These are phyloP conservation scores for Leptopilina syphax DNA, from an alignment of 2,888 invertebrate species.

Conservation along the genomic window DNA sequence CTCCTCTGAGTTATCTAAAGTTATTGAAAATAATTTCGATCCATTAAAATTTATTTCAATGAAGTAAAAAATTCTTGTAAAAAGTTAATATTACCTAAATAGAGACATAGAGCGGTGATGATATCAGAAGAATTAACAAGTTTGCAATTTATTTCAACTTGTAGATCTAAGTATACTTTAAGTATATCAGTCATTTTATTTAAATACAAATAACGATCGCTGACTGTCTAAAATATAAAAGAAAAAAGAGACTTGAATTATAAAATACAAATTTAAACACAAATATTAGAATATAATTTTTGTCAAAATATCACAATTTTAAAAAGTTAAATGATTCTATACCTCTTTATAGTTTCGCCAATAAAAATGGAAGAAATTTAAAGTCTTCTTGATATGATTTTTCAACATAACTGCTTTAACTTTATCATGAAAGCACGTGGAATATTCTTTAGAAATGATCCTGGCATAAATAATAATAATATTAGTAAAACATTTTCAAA, in stretches of 20 bases:
- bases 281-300: too few relatives aligned
- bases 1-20: slow-evolving; percentile 69
- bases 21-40: slow-evolving; percentile 30
- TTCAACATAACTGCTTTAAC: slow-evolving; percentile 68
- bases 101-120: slow-evolving; percentile 67
- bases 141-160: slow-evolving; percentile 67
- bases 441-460: slow-evolving; percentile 67
- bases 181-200: slow-evolving; percentile 75
- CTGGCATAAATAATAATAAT: slow-evolving; percentile 59
- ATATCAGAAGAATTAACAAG: slow-evolving; percentile 61
- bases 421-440: slow-evolving; percentile 63
- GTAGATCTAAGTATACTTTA: slow-evolving; percentile 74
- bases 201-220: slow-evolving; percentile 71
- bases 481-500: slow-evolving; percentile 3
- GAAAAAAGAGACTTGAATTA: slow-evolving; percentile 5
- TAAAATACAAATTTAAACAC: not conserved
- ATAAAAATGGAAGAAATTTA: slow-evolving; percentile 74
- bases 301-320: not conserved
- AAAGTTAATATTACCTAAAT: slow-evolving; percentile 64
- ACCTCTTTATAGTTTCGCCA: slow-evolving; percentile 74
- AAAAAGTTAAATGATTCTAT: slow-evolving; percentile 43
- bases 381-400: slow-evolving; percentile 68
- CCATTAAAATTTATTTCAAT: not conserved
- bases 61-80: not conserved
- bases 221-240: slow-evolving; percentile 61